These are phyloP conservation scores for Neocrepidodera transversa DNA, from an alignment of 2,888 invertebrate genomes.

Conservation along the genomic window DNA sequence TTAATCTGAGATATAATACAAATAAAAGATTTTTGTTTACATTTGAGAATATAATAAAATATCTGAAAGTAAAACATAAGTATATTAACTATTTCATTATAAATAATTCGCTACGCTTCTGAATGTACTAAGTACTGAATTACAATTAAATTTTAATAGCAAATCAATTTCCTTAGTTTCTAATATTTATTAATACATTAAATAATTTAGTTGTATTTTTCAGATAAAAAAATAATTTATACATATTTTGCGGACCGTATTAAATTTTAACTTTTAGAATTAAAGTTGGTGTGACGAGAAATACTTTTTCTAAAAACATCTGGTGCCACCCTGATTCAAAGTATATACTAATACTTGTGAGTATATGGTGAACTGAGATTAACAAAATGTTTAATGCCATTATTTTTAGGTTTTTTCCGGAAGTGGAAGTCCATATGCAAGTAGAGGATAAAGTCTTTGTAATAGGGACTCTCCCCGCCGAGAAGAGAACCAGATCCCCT, in stretches of 20 bases:
- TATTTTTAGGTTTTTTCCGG: conserved; percentile 43
- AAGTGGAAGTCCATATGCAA: conserved; percentile 43
- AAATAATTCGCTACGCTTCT: too few relatives aligned
- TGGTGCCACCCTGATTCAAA: conserved; percentile 14
- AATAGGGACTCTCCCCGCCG: background rate
- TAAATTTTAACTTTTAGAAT: background rate
- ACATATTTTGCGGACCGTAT: background rate
- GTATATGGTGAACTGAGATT: background rate
- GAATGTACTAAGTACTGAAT: too few relatives aligned
- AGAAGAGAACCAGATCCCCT: background rate
- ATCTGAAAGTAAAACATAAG: too few relatives aligned
- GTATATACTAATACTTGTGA: conserved; percentile 7
- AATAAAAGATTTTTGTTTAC: too few relatives aligned
- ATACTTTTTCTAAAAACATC: conserved; percentile 14
- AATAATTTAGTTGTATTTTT: conserved; percentile 1
- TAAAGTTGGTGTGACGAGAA: conserved; percentile 4
- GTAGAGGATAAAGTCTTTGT: conserved; percentile 38
- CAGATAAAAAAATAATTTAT: background rate
- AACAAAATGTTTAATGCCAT: background rate
- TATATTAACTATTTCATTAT: too few relatives aligned
- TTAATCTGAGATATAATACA: too few relatives aligned
- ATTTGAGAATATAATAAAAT: too few relatives aligned
- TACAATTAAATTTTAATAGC: too few relatives aligned
- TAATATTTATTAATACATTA: too few relatives aligned
- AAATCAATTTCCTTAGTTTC: too few relatives aligned